Base-by-base conservation (phyloP, 2,797 vertebrate genomes). In the Neoniphon sammara region DNA sequence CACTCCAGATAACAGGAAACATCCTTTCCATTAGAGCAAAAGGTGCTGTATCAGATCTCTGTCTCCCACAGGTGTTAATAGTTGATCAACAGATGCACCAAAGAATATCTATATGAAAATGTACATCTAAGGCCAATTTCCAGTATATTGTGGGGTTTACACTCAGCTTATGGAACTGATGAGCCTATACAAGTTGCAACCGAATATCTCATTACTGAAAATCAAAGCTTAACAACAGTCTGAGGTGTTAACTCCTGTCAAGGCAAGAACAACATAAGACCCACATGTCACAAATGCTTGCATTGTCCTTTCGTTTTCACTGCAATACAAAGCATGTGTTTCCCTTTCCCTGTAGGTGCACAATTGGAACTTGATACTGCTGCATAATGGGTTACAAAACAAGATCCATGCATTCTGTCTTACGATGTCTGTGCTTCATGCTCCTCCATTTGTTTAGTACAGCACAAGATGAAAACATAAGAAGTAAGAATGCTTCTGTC, bases 401-500 rank as follows among this genome's bases (percentile, higher is more conserved):
- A 78, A 91, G 73, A 75, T 93, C 91, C 89, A 82, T 92, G 89
- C 85, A 83, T 86, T 90, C 86, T 90, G 82, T 94, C 88, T 90
- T 96, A 90, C 92, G 93, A 87, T 93, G 91, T 87, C 66, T 97
- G 81, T 91, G 93, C 89, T 80, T 95, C 88, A 90, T 96, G 84
- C 89, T 95, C 77, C 93, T 97, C 87, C 92, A 86, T 84, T 91
- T 94, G 91, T 92, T 91, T 90, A 85, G 91, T 83, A 91, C 91
- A 85, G 92, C 96, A 91, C 96, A 97, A 93, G 95, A 96, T 93
- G 95, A 95, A 49, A 96, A 98, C 91, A 93, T 96, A 91, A 96
- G 97, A 96, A 99, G 98, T 99, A 98, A 95, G 97, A 92, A 36
- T 81, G 54, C 75, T 88, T 91, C 83, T 89, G 75, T 89, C 87